Evolutionary conservation across 2,113 vertebrate genomes (phyloP).

Genomic region (Coryphaenoides rupestris): DNA sequence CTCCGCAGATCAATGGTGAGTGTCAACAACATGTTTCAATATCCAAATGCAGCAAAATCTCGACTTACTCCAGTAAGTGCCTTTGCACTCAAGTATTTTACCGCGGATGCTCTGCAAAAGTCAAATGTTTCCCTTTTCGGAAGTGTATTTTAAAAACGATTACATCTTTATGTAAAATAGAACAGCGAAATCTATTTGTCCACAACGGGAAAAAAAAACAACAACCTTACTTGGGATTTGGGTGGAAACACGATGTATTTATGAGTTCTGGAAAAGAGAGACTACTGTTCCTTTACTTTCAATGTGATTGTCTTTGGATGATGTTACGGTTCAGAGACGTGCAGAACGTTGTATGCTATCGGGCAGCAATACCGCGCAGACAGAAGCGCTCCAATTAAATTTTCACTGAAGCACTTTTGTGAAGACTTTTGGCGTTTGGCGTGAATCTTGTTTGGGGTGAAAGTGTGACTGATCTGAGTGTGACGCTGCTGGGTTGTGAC

Average conservation of each 20-base stretch:
- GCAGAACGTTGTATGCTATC: slow-evolving; percentile 58
- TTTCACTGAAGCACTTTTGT: slow-evolving; percentile 71
- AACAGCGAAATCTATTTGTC: slow-evolving; percentile 77
- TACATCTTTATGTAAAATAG: slow-evolving; percentile 83
- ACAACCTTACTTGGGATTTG: background rate
- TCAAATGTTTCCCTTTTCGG: slow-evolving; percentile 73
- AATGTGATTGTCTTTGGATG: slow-evolving; percentile 56
- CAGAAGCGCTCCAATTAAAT: slow-evolving; percentile 60
- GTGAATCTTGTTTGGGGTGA: slow-evolving; percentile 37
- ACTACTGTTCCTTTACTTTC: slow-evolving; percentile 55
- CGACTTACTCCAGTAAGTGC: slow-evolving; percentile 90
- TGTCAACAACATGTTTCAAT: slow-evolving; percentile 41
- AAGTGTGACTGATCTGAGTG: slow-evolving; percentile 13
- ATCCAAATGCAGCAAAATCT: slow-evolving; percentile 39
- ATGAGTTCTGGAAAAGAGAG: slow-evolving; percentile 42
- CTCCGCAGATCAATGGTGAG: slow-evolving; percentile 56
- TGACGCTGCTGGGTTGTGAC: background rate
- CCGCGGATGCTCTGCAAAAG: slow-evolving; percentile 86
- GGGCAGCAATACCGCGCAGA: slow-evolving; percentile 54
- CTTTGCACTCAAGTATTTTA: slow-evolving; percentile 97
- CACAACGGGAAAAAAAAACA: slow-evolving; percentile 59
- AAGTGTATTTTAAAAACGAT: slow-evolving; percentile 91
- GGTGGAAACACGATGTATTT: slow-evolving; percentile 42
- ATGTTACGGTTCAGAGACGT: slow-evolving; percentile 51
- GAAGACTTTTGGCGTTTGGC: slow-evolving; percentile 45